Evolutionary conservation across 2,888 invertebrate genomes (phyloP).

Genomic region (Athalia cordata): DNA sequence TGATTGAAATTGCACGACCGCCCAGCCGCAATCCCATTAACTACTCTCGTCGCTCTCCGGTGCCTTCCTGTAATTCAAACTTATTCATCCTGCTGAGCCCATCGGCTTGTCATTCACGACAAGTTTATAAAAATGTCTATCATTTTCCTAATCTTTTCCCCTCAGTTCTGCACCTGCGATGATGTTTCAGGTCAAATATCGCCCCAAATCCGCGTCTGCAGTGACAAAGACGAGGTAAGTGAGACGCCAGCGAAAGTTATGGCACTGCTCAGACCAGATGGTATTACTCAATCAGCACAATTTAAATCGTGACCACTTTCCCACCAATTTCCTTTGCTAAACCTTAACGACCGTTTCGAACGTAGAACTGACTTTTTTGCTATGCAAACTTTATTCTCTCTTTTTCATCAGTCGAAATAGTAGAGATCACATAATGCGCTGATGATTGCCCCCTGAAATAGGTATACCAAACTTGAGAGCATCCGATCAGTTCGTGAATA

Average conservation of each 20-base stretch:
- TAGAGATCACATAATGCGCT: too few relatives aligned
- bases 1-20: constrained; percentile 19
- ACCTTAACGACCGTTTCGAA: neutral
- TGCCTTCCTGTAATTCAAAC: constrained; percentile 19
- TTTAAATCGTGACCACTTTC: constrained; percentile 29
- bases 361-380: too few relatives aligned
- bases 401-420: too few relatives aligned
- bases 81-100: neutral
- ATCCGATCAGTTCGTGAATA: too few relatives aligned
- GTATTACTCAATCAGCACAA: constrained; percentile 8
- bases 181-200: too few relatives aligned
- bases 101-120: neutral
- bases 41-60: neutral
- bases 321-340: constrained; percentile 6
- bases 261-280: neutral
- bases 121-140: too few relatives aligned
- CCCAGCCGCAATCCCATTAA: neutral
- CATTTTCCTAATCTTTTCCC: too few relatives aligned
- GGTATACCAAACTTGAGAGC: too few relatives aligned
- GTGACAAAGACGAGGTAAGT: neutral
- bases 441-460: too few relatives aligned
- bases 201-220: neutral
- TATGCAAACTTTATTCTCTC: too few relatives aligned
- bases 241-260: constrained; percentile 4
- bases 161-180: too few relatives aligned